Percentiles rank a stretch among this genome's conserved stretches.
Evolutionary conservation across 2,888 invertebrate species (phyloP).

Genomic region (Dryococelus australis): DNA sequence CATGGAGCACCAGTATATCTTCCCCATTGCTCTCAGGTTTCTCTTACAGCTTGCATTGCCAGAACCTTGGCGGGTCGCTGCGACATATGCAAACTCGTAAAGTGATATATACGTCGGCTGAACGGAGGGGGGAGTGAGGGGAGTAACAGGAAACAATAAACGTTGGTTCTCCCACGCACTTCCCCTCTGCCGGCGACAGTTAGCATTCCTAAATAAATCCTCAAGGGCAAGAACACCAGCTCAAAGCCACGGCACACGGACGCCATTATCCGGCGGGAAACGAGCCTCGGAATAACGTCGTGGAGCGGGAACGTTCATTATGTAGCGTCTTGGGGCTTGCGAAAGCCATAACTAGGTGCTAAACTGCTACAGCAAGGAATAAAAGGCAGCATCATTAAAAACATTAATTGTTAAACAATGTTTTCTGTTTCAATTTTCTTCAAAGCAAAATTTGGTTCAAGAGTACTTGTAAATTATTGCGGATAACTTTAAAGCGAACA

Average conservation of each 20-base stretch:
- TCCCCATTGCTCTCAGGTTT: background rate
- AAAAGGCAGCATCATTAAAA: too few relatives aligned
- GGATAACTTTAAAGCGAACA: too few relatives aligned
- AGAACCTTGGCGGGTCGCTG: background rate
- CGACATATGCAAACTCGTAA: background rate
- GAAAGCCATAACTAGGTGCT: too few relatives aligned
- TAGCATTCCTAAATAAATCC: background rate
- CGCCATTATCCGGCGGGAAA: background rate
- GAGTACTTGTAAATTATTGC: too few relatives aligned
- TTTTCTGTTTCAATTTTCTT: too few relatives aligned
- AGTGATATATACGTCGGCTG: background rate
- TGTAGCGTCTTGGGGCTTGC: too few relatives aligned
- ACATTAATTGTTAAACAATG: too few relatives aligned
- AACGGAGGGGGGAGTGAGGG: background rate
- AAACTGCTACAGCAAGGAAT: too few relatives aligned
- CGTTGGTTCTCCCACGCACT: background rate
- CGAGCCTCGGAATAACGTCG: background rate
- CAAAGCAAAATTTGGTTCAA: too few relatives aligned
- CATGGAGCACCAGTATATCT: background rate
- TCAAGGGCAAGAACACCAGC: background rate
- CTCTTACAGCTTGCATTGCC: background rate
- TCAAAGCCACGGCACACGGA: background rate
- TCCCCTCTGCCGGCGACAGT: background rate
- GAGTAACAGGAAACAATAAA: background rate
- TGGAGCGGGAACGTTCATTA: too few relatives aligned